phyloP scores from a whole-genome alignment of 2,888 invertebrate genomes.

The Drosophila fulvimacula region DNA sequence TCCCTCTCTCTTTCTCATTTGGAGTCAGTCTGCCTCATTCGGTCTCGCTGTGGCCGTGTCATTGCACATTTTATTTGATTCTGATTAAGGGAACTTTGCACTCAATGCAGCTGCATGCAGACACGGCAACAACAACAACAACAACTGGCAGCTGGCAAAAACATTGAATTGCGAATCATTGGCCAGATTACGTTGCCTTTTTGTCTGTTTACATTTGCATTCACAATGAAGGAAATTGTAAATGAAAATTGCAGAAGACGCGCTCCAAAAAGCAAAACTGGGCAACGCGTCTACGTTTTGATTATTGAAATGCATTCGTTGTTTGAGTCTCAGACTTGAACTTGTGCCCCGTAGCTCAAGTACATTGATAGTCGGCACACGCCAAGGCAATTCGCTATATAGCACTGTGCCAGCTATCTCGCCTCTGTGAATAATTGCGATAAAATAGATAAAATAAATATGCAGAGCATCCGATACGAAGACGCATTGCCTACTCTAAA shows the following conservation, averaged over 20 bases:
- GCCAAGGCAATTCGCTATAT: conserved; percentile 15
- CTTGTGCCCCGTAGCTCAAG: conserved; percentile 4
- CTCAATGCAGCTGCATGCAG: conserved; percentile 53
- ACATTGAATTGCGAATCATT: conserved; percentile 47
- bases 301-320: conserved; percentile 28
- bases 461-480: conserved; percentile 1
- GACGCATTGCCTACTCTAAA: conserved; percentile 12
- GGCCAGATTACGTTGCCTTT: conserved; percentile 55
- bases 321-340: conserved; percentile 19
- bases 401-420: conserved; percentile 24
- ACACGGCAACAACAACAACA: conserved; percentile 18
- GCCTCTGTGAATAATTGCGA: conserved; percentile 32
- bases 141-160: conserved; percentile 1
- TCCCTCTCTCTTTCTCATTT: not conserved
- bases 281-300: not conserved
- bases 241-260: conserved; percentile 49
- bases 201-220: conserved; percentile 69
- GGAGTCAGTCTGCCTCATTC: not conserved
- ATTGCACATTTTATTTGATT: conserved; percentile 64
- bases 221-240: conserved; percentile 56
- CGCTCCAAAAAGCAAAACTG: conserved; percentile 2
- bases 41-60: conserved; percentile 14
- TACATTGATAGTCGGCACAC: conserved; percentile 34
- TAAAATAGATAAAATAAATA: conserved; percentile 25
- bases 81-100: conserved; percentile 71